Conservation (phyloP, 1,140 invertebrate genomes). For the Lordiphosa mommai region DNA sequence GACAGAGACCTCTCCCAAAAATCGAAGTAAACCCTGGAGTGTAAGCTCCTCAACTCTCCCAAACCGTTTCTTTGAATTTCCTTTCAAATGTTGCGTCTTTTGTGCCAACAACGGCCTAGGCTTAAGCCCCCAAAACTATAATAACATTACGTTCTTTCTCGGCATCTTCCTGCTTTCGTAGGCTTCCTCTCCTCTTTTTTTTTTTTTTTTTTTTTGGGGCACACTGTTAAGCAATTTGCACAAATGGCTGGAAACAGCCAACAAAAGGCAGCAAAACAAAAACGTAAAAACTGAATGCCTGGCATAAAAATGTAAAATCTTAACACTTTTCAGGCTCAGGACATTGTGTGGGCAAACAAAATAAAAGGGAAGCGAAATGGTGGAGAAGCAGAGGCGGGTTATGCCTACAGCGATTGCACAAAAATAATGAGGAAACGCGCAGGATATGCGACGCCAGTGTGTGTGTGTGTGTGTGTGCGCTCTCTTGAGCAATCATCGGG, state of each 20-base stretch:
- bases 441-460: constrained; percentile 59
- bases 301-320: constrained; percentile 71
- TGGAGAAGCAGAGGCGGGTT: constrained; percentile 11
- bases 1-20: no score
- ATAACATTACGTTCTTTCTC: constrained; percentile 13
- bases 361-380: constrained; percentile 22
- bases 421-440: constrained; percentile 74
- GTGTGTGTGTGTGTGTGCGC: constrained; percentile 13
- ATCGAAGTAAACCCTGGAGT: no score
- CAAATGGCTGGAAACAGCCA: constrained; percentile 62
- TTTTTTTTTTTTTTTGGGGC: constrained; percentile 14
- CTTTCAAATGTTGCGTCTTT: no score
- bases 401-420: constrained; percentile 74
- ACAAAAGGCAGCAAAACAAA: constrained; percentile 37
- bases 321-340: constrained; percentile 64
- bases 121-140: constrained; percentile 1
- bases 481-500: constrained; percentile 62
- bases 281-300: constrained; percentile 21
- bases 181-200: background rate
- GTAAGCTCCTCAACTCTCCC: no score
- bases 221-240: constrained; percentile 61
- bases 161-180: no score
- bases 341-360: constrained; percentile 51
- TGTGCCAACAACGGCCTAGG: no score
- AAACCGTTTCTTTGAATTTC: no score